Percentiles rank a stretch among this genome's conserved stretches.
Evolutionary conservation across 2,797 vertebrate genomes (phyloP).

Genomic region (Brachyrhaphis roseni): DNA sequence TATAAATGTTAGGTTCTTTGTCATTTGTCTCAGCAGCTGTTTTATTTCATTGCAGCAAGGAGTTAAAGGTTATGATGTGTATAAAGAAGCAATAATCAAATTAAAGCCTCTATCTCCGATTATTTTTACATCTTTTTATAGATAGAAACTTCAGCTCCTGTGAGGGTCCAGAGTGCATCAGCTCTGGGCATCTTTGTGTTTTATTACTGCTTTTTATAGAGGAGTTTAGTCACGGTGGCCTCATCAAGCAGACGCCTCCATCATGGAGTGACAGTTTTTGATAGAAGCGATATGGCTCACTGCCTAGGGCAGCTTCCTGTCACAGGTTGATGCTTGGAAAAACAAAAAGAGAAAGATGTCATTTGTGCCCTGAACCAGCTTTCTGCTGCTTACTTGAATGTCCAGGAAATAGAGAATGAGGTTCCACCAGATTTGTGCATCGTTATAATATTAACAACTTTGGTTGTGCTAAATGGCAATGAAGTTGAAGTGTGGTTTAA

Average conservation of each 20-base stretch:
- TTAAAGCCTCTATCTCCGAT: not conserved
- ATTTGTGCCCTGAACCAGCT: not conserved
- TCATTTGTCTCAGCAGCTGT: not conserved
- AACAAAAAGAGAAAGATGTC: not conserved
- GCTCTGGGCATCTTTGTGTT: not conserved
- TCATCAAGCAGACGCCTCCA: not conserved
- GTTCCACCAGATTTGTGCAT: not conserved
- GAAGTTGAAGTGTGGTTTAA: not conserved
- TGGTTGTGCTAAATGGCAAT: not conserved
- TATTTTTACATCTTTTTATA: not conserved
- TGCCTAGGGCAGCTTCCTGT: not conserved
- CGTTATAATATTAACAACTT: not conserved
- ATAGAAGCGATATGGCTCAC: slow-evolving; percentile 9
- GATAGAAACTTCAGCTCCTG: not conserved
- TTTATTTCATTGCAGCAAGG: not conserved
- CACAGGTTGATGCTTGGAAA: not conserved
- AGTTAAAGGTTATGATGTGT: not conserved
- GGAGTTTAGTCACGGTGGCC: not conserved
- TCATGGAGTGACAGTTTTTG: slow-evolving; percentile 2
- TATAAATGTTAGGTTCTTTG: not conserved
- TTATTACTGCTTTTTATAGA: not conserved
- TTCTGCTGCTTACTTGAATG: not conserved
- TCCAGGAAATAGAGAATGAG: not conserved
- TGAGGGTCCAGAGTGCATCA: not conserved
- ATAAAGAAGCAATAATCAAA: not conserved